phyloP scores from a whole-genome alignment of 1,140 invertebrate genomes.

The Drosophila pseudoobscura region DNA sequence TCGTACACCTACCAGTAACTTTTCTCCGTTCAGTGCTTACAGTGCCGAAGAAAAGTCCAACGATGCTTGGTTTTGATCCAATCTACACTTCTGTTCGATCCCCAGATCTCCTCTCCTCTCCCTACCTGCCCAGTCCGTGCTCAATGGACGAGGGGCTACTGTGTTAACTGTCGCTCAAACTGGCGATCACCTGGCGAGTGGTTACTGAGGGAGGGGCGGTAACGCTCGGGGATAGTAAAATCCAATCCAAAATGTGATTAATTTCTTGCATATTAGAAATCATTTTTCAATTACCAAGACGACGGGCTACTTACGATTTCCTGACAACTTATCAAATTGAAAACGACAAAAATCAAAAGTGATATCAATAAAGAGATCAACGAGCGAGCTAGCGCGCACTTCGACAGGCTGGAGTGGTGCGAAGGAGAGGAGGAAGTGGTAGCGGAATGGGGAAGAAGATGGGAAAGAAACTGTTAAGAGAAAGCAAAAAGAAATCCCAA shows the following conservation, averaged over 20 bases:
- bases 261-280: constrained; percentile 82
- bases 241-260: constrained; percentile 82
- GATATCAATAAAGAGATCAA: constrained; percentile 82
- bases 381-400: constrained; percentile 13
- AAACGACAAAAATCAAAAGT: constrained; percentile 78
- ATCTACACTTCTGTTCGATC: not conserved
- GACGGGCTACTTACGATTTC: constrained; percentile 72
- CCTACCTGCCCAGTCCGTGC: not conserved
- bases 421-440: not conserved
- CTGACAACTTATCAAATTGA: constrained; percentile 80
- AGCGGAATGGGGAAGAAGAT: constrained; percentile 11
- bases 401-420: no score
- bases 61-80: not conserved
- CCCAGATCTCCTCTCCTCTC: not conserved
- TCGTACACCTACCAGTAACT: no score
- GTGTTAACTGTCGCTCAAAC: constrained; percentile 78
- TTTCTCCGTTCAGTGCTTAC: no score
- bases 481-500: constrained; percentile 55
- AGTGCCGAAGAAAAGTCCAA: no score
- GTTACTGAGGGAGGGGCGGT: constrained; percentile 7
- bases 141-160: constrained; percentile 44
- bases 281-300: constrained; percentile 80
- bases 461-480: constrained; percentile 61
- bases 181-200: constrained; percentile 59
- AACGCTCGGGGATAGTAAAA: constrained; percentile 38